phyloP scores from a whole-genome alignment of 2,797 vertebrate species.

The Sebastiscus tertius region DNA sequence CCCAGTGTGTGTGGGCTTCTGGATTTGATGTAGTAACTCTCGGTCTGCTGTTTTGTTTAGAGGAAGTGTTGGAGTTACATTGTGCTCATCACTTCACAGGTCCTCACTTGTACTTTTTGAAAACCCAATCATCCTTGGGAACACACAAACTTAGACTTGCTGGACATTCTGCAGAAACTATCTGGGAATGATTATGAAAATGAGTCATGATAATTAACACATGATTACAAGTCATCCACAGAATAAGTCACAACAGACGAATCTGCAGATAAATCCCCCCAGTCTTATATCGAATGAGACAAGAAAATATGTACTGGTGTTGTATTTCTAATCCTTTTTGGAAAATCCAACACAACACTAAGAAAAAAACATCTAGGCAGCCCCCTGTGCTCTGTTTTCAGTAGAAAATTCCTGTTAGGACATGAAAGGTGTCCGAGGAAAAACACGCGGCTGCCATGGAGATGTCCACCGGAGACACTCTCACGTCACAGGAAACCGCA shows the following conservation, averaged over 20 bases:
- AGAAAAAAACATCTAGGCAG: background rate
- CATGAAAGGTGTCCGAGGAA: constrained; percentile 47
- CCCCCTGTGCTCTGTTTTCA: background rate
- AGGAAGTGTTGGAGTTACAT: background rate
- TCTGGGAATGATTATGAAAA: background rate
- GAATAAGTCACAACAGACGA: constrained; percentile 1
- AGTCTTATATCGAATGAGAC: background rate
- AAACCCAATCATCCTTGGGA: background rate
- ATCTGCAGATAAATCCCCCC: background rate
- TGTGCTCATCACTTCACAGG: background rate
- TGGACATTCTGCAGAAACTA: background rate
- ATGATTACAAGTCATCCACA: background rate
- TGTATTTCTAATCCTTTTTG: constrained; percentile 16
- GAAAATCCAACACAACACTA: background rate
- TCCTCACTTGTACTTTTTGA: background rate
- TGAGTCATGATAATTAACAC: background rate
- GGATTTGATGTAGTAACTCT: background rate
- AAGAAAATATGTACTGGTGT: background rate
- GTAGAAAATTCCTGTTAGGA: constrained; percentile 20
- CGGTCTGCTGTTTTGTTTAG: background rate
- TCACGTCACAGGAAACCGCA: constrained; percentile 57
- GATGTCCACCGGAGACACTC: constrained; percentile 45
- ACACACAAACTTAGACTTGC: background rate
- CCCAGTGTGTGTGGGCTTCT: background rate
- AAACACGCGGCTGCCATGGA: constrained; percentile 51